phyloP scores from a whole-genome alignment of 2,113 vertebrate genomes.

The Oreochromis tanganicae region DNA sequence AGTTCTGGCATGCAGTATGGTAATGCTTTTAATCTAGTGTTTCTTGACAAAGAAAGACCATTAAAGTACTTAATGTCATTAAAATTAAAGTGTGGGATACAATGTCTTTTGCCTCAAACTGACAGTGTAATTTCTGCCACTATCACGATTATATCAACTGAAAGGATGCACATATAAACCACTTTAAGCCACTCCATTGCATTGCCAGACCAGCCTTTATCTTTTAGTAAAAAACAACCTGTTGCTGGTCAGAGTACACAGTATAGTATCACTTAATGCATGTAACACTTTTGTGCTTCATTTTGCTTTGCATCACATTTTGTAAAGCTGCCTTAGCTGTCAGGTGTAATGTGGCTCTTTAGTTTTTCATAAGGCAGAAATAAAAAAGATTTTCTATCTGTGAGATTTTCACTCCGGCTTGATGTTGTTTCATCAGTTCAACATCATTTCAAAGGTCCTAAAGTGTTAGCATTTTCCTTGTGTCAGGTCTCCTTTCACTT shows the following conservation, averaged over 20 bases:
- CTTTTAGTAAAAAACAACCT: not conserved
- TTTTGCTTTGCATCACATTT: not conserved
- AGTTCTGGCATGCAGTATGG: not conserved
- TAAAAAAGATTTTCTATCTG: not conserved
- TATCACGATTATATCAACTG: not conserved
- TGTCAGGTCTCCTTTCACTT: not conserved
- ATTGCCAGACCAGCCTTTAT: not conserved
- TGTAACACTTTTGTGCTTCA: not conserved
- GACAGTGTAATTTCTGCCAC: not conserved
- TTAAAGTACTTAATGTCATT: not conserved
- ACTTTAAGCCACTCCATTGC: not conserved
- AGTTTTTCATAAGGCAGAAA: not conserved
- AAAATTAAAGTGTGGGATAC: not conserved
- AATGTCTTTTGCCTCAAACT: not conserved
- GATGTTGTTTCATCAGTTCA: not conserved
- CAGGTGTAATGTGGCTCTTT: not conserved
- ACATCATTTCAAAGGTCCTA: not conserved
- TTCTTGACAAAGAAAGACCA: not conserved
- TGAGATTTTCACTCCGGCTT: not conserved
- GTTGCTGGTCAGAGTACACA: not conserved
- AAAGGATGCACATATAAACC: not conserved
- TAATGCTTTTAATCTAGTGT: not conserved
- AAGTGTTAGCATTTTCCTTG: not conserved
- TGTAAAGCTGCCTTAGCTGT: not conserved
- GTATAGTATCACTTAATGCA: not conserved